Percentiles rank a stretch among this genome's conserved stretches.
These are phyloP conservation scores for Lithosia quadra DNA, from an alignment of 2,888 invertebrate genomes.

Conservation along the genomic window DNA sequence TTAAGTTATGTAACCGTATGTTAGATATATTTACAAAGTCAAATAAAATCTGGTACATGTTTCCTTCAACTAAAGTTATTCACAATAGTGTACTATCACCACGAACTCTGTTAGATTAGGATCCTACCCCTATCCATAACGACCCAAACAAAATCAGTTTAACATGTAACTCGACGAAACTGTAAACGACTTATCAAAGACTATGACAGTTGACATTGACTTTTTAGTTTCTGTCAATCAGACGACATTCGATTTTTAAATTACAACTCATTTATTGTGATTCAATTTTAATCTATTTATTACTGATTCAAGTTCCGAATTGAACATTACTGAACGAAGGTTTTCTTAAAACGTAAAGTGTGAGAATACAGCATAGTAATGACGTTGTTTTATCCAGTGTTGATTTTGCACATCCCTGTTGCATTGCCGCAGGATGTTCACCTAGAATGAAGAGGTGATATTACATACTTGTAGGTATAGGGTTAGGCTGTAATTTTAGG, in stretches of 20 bases:
- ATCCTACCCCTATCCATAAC: constrained; percentile 36
- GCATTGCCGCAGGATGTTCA: constrained; percentile 84
- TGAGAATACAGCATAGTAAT: constrained; percentile 65
- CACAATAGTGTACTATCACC: constrained; percentile 3
- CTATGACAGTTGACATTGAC: constrained; percentile 23
- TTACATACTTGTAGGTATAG: too few relatives aligned
- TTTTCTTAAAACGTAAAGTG: constrained; percentile 61
- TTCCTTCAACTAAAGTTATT: constrained; percentile 8
- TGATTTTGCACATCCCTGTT: constrained; percentile 80
- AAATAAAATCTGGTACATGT: constrained; percentile 2
- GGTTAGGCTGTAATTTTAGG: too few relatives aligned
- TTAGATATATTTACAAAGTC: constrained; percentile 39
- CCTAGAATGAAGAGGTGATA: constrained; percentile 59
- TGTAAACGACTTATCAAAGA: constrained; percentile 45
- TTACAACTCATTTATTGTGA: constrained; percentile 31
- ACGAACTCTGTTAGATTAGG: constrained; percentile 30
- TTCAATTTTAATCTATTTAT: constrained; percentile 22
- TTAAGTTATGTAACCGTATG: constrained; percentile 20
- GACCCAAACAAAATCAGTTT: constrained; percentile 42
- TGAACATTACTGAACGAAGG: constrained; percentile 56
- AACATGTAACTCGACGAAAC: constrained; percentile 36
- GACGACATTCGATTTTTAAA: constrained; percentile 29
- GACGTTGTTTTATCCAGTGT: constrained; percentile 70
- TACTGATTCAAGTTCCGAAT: constrained; percentile 70
- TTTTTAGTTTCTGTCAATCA: constrained; percentile 32